Evolutionary conservation across 2,888 invertebrate genomes (phyloP), one percentile per base, ranked within the genome.

Genomic region (Choreutis nemorana): DNA sequence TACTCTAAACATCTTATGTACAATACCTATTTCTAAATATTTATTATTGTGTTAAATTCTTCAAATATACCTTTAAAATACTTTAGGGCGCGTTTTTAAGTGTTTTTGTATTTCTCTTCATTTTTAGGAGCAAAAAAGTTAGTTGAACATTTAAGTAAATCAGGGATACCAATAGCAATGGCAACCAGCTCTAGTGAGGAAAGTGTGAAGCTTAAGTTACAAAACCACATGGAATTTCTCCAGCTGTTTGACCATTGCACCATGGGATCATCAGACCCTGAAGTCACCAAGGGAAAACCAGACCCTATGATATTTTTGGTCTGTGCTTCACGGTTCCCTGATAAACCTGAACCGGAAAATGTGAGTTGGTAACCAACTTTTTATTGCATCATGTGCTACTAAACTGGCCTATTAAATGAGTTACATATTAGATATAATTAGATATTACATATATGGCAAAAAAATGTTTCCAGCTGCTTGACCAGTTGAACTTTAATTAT

Each of bases 261-360:
- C 0, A 85, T 87, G 48, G 91, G 91, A 1, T 87, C 89, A 9
- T 83, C 86, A 11, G 94, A 96, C 63, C 87, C 89, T 0, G 92
- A 92, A 39, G 91, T 96, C 0, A 87, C 84, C 38, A 73, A 81
- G 29, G 92, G 94, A 2, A 96, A 97, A 72, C 96, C 96, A 4
- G 85, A 86, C 23, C 96, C 96, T 0, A 90, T 92, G 49, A 90
- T 91, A 46, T 96, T 92, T 57, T 61, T 89, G 13, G 83, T 93
- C 5, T 87, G 89, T 49, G 90, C 91, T 1, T 75, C 79, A 14
- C 77, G 91, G 26, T 94, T 94, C 61, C 56, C 77, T 2, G 84
- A 86, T 32, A 77, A 82, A 40, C 87, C 89, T 1, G 58, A 67
- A n/a, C 81, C 86, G 8, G 78, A 81, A 50, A 52, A 82, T 55